Conservation (phyloP, 2,113 vertebrate genomes). For the Siphamia tubifer region DNA sequence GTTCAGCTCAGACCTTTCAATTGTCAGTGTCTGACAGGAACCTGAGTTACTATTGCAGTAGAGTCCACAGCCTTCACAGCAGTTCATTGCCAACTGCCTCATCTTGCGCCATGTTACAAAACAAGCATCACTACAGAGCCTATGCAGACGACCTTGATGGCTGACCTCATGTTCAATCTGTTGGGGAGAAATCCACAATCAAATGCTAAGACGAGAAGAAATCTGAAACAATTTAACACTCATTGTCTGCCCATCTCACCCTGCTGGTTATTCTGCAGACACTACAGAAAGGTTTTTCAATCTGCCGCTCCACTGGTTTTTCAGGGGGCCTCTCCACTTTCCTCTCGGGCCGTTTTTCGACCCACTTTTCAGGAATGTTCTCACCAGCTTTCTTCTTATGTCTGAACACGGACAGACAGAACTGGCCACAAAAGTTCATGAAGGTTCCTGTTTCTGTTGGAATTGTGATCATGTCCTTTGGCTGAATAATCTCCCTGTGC, state of each 20-base stretch:
- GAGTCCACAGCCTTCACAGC: constrained; percentile 94
- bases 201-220: background rate
- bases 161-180: constrained; percentile 95
- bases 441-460: constrained; percentile 85
- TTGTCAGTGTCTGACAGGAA: constrained; percentile 87
- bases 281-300: constrained; percentile 88
- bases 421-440: constrained; percentile 94
- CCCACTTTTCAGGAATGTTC: constrained; percentile 57
- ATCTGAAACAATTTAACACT: background rate
- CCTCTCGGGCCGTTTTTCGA: constrained; percentile 83
- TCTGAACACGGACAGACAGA: constrained; percentile 89
- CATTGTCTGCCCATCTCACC: constrained; percentile 73
- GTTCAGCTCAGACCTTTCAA: constrained; percentile 89
- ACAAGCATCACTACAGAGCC: constrained; percentile 92
- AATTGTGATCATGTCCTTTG: constrained; percentile 93
- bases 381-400: constrained; percentile 75
- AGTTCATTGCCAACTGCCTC: constrained; percentile 96
- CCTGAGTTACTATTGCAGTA: constrained; percentile 90
- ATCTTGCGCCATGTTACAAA: constrained; percentile 92
- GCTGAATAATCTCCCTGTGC: constrained; percentile 89
- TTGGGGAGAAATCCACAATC: background rate
- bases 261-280: constrained; percentile 89
- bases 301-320: constrained; percentile 68
- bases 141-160: constrained; percentile 92
- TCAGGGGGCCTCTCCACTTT: constrained; percentile 77